These are phyloP conservation scores for Smutsia temminckii DNA, from an alignment of 2,797 vertebrate species.

Conservation along the genomic window DNA sequence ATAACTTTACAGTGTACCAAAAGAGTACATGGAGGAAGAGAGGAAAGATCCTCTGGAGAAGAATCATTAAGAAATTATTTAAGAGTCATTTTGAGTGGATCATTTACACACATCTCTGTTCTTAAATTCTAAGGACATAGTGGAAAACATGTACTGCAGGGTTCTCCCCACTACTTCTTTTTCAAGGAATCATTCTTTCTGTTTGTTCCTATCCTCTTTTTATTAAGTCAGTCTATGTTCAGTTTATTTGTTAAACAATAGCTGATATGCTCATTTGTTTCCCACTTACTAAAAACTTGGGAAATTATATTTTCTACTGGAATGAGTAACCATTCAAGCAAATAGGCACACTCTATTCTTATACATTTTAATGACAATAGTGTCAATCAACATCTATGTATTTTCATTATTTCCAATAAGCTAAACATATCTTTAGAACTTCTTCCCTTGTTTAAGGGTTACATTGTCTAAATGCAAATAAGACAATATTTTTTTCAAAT, in stretches of 20 bases:
- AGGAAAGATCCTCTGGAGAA: slow-evolving; percentile 1
- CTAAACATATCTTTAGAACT: background rate
- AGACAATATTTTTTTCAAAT: background rate
- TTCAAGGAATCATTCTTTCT: slow-evolving; percentile 27
- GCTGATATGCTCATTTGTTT: slow-evolving; percentile 22
- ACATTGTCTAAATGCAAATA: background rate
- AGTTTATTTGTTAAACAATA: slow-evolving; percentile 41
- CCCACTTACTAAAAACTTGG: background rate
- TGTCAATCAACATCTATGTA: slow-evolving; percentile 23
- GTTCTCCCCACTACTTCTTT: background rate
- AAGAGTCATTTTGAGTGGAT: background rate
- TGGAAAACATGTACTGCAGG: background rate
- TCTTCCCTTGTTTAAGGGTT: background rate
- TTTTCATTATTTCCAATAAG: slow-evolving; percentile 40
- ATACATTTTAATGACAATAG: slow-evolving; percentile 22
- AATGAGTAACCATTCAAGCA: slow-evolving; percentile 1
- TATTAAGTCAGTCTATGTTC: background rate
- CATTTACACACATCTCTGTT: background rate
- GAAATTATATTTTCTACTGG: slow-evolving; percentile 40
- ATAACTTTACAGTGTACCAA: background rate
- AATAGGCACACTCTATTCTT: background rate
- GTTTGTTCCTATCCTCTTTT: slow-evolving; percentile 20
- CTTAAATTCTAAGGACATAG: background rate
- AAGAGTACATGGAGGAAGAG: background rate
- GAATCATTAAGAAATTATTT: slow-evolving; percentile 33